A percentile compares a stretch with the other conserved stretches of the same genome.
Evolutionary conservation across 2,888 invertebrate genomes (phyloP).

Genomic region (Orchesella flavescens): DNA sequence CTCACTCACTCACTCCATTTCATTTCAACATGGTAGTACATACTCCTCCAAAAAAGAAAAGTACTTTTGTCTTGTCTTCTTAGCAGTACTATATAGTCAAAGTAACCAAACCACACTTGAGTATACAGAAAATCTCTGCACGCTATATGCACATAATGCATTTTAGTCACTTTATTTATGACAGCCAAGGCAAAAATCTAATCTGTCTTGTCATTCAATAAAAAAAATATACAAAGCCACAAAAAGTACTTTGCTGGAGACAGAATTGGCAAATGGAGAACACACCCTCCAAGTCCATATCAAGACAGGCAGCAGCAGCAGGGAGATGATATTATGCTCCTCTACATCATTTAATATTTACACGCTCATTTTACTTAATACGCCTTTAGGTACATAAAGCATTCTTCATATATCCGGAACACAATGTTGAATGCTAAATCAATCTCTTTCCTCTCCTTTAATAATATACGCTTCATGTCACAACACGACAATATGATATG

Average conservation of each 20-base stretch:
- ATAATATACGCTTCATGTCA: neutral
- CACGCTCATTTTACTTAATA: no score
- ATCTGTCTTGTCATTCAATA: slow-evolving; percentile 43
- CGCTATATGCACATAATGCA: no score
- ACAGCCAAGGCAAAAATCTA: slow-evolving; percentile 24
- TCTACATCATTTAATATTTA: no score
- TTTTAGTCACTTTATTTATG: neutral
- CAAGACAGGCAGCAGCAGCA: slow-evolving; percentile 10
- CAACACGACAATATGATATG: neutral
- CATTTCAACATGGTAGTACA: no score
- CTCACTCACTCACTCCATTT: no score
- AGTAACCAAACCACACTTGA: no score
- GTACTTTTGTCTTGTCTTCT: no score
- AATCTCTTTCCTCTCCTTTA: neutral
- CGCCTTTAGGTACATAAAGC: no score
- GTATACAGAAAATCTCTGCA: no score
- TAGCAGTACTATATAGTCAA: no score
- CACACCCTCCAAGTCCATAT: slow-evolving; percentile 50
- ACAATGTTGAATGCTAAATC: neutral
- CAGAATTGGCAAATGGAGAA: slow-evolving; percentile 53
- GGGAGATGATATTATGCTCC: no score
- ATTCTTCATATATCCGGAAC: slow-evolving; percentile 36
- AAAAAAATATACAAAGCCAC: neutral
- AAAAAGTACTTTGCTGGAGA: slow-evolving; percentile 43
- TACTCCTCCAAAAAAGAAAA: no score